Conservation (phyloP, 2,888 invertebrate species). For the Drosophila conformis region DNA sequence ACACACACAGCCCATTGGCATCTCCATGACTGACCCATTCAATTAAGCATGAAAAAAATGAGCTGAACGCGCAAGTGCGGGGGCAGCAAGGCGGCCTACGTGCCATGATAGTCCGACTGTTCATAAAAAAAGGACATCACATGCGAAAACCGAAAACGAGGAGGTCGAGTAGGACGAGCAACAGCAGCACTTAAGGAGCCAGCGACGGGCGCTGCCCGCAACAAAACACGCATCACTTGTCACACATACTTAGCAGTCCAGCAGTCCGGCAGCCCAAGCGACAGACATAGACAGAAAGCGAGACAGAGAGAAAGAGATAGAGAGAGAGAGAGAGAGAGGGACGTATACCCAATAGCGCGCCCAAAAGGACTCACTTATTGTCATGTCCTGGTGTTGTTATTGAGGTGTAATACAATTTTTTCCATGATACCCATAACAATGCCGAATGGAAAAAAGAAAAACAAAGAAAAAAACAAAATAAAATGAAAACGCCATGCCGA, state of each 20-base stretch:
- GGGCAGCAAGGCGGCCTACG: conserved; percentile 38
- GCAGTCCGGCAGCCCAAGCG: neutral
- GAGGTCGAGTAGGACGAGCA: conserved; percentile 22
- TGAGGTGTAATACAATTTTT: conserved; percentile 84
- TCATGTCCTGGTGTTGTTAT: conserved; percentile 84
- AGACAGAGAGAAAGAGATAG: neutral
- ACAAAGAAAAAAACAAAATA: conserved; percentile 24
- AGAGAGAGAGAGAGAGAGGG: conserved; percentile 9
- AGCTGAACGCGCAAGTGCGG: conserved; percentile 29
- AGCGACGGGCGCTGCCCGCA: conserved; percentile 69
- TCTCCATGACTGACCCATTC: conserved; percentile 84
- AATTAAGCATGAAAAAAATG: conserved; percentile 84
- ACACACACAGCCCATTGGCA: conserved; percentile 66
- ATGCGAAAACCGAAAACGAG: conserved; percentile 18
- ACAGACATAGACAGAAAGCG: neutral
- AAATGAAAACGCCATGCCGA: conserved; percentile 51
- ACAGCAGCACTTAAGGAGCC: conserved; percentile 80
- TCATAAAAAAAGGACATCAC: conserved; percentile 68
- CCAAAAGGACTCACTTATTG: conserved; percentile 68
- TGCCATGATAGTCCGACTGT: conserved; percentile 53
- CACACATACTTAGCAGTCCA: conserved; percentile 75
- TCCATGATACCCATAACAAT: conserved; percentile 81
- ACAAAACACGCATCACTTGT: conserved; percentile 84
- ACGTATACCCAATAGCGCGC: conserved; percentile 40
- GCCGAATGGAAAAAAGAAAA: conserved; percentile 34